Evolutionary conservation across 2,888 invertebrate species (phyloP).

Genomic region (Argynnis bischoffii): DNA sequence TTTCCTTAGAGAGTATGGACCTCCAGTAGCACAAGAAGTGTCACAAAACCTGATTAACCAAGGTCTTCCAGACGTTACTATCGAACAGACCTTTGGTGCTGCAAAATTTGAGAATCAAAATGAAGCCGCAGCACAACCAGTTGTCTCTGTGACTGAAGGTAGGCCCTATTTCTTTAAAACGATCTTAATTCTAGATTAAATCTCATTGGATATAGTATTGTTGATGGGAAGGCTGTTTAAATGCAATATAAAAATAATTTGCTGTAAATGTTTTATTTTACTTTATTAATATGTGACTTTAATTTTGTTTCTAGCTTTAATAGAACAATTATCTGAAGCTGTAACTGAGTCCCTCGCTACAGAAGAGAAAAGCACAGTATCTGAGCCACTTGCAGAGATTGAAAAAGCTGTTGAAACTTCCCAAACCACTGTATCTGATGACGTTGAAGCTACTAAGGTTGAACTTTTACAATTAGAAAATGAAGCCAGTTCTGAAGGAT

Average conservation of each 20-base stretch:
- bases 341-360: conserved; percentile 30
- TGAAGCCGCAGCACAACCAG: conserved; percentile 12
- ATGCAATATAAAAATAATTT: too few relatives aligned
- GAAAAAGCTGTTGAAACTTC: conserved; percentile 36
- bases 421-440: conserved; percentile 20
- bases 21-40: conserved; percentile 63
- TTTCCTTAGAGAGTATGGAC: conserved; percentile 75
- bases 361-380: conserved; percentile 24
- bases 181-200: not conserved
- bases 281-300: not conserved
- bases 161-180: not conserved
- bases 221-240: too few relatives aligned
- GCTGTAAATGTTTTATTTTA: not conserved
- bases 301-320: conserved; percentile 28
- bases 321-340: conserved; percentile 33
- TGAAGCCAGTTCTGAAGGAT: conserved; percentile 31
- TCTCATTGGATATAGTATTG: not conserved
- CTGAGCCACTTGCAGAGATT: conserved; percentile 40
- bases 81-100: conserved; percentile 56
- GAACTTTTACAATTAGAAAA: conserved; percentile 40
- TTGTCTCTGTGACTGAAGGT: conserved; percentile 2
- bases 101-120: conserved; percentile 34
- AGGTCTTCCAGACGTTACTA: conserved; percentile 59
- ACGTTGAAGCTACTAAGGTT: conserved; percentile 18
- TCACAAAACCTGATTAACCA: conserved; percentile 56